Base-by-base conservation (phyloP, 2,113 vertebrate species). In the Pandion haliaetus region DNA sequence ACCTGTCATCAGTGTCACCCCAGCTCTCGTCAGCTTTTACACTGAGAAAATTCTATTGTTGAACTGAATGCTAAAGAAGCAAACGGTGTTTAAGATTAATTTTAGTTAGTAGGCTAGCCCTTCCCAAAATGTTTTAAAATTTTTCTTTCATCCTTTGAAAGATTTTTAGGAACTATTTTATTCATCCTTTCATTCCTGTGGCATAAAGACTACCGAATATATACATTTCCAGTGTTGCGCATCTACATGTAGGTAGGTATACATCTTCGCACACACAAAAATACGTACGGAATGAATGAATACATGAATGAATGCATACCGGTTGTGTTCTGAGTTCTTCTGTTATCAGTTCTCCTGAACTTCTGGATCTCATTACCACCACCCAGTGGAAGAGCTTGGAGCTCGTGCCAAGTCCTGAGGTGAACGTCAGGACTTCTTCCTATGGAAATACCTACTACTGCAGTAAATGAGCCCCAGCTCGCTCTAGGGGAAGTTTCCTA, bases 321-420 rank as follows among this genome's bases (percentile, higher is more conserved):
- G 52, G 29, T 21, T 72, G 3, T 55, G 26, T 26, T 79, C 42
- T 1, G 25, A 70, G 38, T 29, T 58, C 9, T 29, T 40, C 55
- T 54, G 5, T 45, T 42, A 15, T 4, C 62, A 5, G 15, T 34
- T 55, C 73, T 77, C 69, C 63, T 49, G 49, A 91, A 89, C 86
- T 86, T 84, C 47, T 38, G 69, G 93, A 85, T 97, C 96, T 95
- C 88, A 50, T 95, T 95, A 91, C 49, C 86, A 95, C 93, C 89
- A 85, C 89, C 81, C 73, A 79, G 91, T 94, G 96, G 94, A 94
- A 94, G 59, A 86, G 17, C 11, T 54, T 59, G 86, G 49, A 61
- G 55, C 34, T 88, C 67, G 58, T 72, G 45, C 28, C 73, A 70
- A 3, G 23, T 69, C 58, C 58, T 45, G 81, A 42, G 9, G 10